Evolutionary conservation across 2,113 vertebrate genomes (phyloP), one percentile per base, ranked within the genome.

Genomic region (Sisor rabdophorus): DNA sequence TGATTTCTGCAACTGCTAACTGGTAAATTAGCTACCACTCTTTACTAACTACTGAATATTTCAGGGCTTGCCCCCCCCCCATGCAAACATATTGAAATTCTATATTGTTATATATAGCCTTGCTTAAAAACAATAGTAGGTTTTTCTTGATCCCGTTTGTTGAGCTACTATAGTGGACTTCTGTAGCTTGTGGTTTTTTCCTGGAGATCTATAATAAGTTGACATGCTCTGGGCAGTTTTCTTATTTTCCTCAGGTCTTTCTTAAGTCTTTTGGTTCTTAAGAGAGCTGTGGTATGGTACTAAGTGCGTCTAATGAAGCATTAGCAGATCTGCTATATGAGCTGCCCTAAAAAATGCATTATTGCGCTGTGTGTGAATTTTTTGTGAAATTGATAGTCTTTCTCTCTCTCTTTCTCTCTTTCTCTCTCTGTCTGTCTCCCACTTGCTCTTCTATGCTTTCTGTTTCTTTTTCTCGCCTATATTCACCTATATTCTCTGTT

Each of bases 341-440:
- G 50, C 76, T 71, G 53, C 22, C 59, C 67, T 77, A 71, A 81
- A 84, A 81, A 79, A 84, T 84, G 74, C 80, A 84, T 81, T 26
- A 81, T 81, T n/a, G 2, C 13, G 36, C 53, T 56, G 20, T 74
- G 61, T 70, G 72, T 73, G 56, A 68, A 61, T 76, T 55, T 76
- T 24, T 52, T 69, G 47, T 61, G n/a, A n/a, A n/a, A 22, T 53
- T 16, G 50, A 58, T 26, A 5, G 19, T 30, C 48, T 1, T 13
- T 19, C 67, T 53, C 28, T 69, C 15, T 48, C 20, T 24, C n/a
- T 26, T 19, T 53, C 40, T 20, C 55, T 55, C 32, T 60, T 22
- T 60, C 54, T 44, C 17, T 30, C 64, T 50, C 67, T 60, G 22
- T 50, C 67, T 60, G 36, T 75, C n/a, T 26, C 40, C 24, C 53